Evolutionary conservation across 2,113 vertebrate species (phyloP).

Genomic region (Ascaphus truei): DNA sequence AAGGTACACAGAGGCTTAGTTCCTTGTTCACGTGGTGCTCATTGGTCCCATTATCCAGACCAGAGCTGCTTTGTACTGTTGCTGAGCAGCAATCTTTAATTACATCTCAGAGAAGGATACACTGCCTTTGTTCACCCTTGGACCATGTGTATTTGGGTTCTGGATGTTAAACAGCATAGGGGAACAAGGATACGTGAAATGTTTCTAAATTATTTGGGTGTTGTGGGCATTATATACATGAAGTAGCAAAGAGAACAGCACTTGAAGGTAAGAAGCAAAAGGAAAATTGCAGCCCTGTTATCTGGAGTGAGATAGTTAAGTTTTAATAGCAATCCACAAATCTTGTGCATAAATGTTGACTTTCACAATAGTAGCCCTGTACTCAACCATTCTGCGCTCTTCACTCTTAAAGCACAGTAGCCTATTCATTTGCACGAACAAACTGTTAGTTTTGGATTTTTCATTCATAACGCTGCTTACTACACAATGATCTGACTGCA

Average conservation of each 20-base stretch:
- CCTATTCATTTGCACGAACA: no score
- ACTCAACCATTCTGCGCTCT: no score
- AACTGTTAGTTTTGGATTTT: no score
- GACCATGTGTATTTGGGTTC: conserved; percentile 28
- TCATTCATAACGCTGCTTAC: no score
- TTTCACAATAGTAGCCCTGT: no score
- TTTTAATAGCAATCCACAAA: no score
- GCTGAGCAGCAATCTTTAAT: conserved; percentile 31
- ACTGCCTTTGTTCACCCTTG: conserved; percentile 12
- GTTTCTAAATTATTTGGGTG: background rate
- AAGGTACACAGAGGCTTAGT: conserved; percentile 27
- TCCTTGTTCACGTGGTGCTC: conserved; percentile 14
- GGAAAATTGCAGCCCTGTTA: no score
- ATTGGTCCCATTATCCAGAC: conserved; percentile 13
- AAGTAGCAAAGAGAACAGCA: background rate
- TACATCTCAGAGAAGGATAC: conserved; percentile 13
- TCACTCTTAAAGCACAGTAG: no score
- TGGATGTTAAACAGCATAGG: conserved; percentile 14
- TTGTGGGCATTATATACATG: background rate
- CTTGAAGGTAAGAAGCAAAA: background rate
- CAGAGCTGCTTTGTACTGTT: conserved; percentile 31
- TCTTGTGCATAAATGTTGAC: no score
- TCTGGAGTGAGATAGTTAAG: no score
- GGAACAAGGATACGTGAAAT: conserved; percentile 19
- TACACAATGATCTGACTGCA: no score